phyloP scores from a whole-genome alignment of 2,113 vertebrate genomes.

The Anoura caudifer region DNA sequence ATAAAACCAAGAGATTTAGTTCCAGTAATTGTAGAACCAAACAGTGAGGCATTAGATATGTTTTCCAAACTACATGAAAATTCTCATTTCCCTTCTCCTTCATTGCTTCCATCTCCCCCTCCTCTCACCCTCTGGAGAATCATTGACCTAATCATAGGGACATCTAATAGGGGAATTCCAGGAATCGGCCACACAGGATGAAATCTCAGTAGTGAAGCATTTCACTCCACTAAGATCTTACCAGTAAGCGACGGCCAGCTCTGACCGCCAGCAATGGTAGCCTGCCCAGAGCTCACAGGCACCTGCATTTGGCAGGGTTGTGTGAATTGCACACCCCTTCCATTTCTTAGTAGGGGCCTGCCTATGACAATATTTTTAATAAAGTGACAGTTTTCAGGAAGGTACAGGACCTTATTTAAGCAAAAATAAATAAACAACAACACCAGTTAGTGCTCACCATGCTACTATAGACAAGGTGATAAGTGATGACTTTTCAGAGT shows the following conservation, averaged over 20 bases:
- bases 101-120: background rate
- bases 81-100: background rate
- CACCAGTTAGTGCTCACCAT: background rate
- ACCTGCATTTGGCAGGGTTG: background rate
- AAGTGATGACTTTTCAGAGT: background rate
- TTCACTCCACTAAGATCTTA: background rate
- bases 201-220: background rate
- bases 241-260: constrained; percentile 6
- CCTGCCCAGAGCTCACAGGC: constrained; percentile 53
- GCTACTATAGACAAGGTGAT: background rate
- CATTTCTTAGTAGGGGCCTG: background rate
- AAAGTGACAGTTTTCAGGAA: constrained; percentile 57
- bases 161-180: background rate
- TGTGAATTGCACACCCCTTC: constrained; percentile 2
- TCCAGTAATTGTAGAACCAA: background rate
- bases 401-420: constrained; percentile 43
- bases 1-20: background rate
- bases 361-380: constrained; percentile 2
- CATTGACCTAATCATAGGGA: background rate
- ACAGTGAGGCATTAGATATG: background rate
- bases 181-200: background rate
- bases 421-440: background rate
- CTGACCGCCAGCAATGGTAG: constrained; percentile 36
- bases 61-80: background rate
- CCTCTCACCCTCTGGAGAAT: background rate